Percentiles rank a stretch among this genome's conserved stretches.
phyloP scores from a whole-genome alignment of 2,888 invertebrate species.

The Eupithecia vulgata region DNA sequence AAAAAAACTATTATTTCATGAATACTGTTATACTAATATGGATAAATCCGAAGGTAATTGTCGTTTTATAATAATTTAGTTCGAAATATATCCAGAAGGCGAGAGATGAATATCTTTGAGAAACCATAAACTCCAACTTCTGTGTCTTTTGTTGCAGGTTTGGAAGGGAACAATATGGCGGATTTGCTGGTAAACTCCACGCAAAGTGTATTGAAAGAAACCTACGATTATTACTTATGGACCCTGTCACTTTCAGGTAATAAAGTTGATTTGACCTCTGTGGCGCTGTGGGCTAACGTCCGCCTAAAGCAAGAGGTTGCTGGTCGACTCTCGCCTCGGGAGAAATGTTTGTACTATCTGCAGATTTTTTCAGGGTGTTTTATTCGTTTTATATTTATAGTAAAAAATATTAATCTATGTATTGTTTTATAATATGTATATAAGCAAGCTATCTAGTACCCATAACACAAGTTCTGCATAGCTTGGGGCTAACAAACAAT shows the following conservation, averaged over 20 bases:
- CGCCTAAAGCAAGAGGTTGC: too few relatives aligned
- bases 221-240: conserved; percentile 90
- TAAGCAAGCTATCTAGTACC: too few relatives aligned
- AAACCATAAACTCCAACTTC: background rate
- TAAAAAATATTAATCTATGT: too few relatives aligned
- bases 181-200: conserved; percentile 80
- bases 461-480: too few relatives aligned
- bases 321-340: too few relatives aligned
- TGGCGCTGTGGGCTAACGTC: too few relatives aligned
- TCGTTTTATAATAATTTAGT: background rate
- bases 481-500: too few relatives aligned
- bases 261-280: conserved; percentile 24
- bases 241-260: conserved; percentile 90
- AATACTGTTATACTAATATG: too few relatives aligned
- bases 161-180: conserved; percentile 58
- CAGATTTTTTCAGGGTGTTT: too few relatives aligned
- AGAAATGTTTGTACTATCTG: too few relatives aligned
- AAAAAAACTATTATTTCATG: background rate
- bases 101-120: background rate
- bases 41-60: background rate
- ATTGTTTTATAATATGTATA: too few relatives aligned
- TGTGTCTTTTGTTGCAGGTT: background rate
- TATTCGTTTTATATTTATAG: too few relatives aligned
- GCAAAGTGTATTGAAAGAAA: conserved; percentile 78
- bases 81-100: background rate